Percentiles rank a stretch among this genome's conserved stretches.
phyloP scores from a whole-genome alignment of 2,113 vertebrate species.

The Empidonax alnorum region DNA sequence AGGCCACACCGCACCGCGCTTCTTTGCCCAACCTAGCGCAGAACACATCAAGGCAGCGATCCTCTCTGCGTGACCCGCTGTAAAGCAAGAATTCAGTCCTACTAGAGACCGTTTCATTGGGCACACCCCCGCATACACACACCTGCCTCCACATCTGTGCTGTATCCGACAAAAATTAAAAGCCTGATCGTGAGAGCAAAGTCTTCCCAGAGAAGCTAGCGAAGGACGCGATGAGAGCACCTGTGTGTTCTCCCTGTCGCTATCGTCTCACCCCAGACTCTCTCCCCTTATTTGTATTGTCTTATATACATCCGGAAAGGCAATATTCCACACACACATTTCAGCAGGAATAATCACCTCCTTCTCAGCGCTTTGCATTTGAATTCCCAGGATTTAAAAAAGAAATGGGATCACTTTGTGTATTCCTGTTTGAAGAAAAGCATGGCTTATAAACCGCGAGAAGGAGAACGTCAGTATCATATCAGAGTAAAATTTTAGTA shows the following conservation, averaged over 20 bases:
- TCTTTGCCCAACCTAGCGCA: background rate
- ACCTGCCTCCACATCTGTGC: background rate
- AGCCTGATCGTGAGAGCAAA: background rate
- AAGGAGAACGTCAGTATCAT: background rate
- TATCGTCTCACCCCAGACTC: background rate
- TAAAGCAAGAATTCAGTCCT: background rate
- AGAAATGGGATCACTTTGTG: background rate
- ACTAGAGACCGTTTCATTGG: background rate
- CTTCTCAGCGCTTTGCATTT: background rate
- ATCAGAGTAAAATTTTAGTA: background rate
- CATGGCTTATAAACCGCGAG: background rate
- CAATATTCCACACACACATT: constrained; percentile 5
- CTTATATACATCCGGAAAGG: background rate
- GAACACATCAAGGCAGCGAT: background rate
- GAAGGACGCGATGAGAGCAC: background rate
- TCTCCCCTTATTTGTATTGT: background rate
- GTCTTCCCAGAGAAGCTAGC: background rate
- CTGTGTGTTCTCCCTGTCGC: background rate
- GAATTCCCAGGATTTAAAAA: background rate
- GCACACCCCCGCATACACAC: background rate
- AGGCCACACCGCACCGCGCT: background rate
- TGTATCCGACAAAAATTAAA: background rate
- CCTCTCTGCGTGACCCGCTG: background rate
- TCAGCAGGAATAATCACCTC: background rate
- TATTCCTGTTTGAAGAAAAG: background rate